Evolutionary conservation across 2,113 vertebrate species (phyloP), one percentile per base, ranked within the genome.

Genomic region (Phocoena sinus): DNA sequence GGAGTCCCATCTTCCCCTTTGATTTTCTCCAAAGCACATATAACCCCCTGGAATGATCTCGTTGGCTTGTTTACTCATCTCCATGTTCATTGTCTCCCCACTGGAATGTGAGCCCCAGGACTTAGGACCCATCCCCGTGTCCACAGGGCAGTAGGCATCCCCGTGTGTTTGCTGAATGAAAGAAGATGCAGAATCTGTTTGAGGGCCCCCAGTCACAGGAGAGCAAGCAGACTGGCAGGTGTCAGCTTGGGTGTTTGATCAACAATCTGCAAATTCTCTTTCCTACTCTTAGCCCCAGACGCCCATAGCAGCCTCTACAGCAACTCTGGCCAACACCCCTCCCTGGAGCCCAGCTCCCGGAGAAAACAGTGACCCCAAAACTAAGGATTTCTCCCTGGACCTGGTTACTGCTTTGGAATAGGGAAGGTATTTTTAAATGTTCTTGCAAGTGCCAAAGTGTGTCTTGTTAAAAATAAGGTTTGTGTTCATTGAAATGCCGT

Each of bases 401-500:
- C 85, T 80, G 70, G 81, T 62, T 86, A 83, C 94, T 89, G 93
- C 96, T 85, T 91, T 84, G 71, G 68, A 97, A 93, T 79, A 41
- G 63, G 67, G 92, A 70, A 95, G 86, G 97, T 98, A 98, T 98
- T 98, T 98, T 98, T 97, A 98, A 98, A 98, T 96, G 97, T 97
- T 97, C 97, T 95, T 41, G 82, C 95, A 89, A 97, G 95, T 92
- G 97, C 96, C 96, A 80, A 93, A 95, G 94, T 94, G 92, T 95
- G 93, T 97, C 96, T 97, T 89, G 98, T 98, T 98, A 97, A 97
- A 98, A 97, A 98, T 97, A 97, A 98, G 95, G 96, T 95, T 93
- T 95, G 68, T 83, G 93, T 96, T 97, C 98, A 97, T 96, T 98
- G 96, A 97, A 94, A 98, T 97, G 96, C 97, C 2, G 82, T 67